These are phyloP conservation scores for Neuroscelio doddi DNA, from an alignment of 2,888 invertebrate genomes.

Conservation along the genomic window DNA sequence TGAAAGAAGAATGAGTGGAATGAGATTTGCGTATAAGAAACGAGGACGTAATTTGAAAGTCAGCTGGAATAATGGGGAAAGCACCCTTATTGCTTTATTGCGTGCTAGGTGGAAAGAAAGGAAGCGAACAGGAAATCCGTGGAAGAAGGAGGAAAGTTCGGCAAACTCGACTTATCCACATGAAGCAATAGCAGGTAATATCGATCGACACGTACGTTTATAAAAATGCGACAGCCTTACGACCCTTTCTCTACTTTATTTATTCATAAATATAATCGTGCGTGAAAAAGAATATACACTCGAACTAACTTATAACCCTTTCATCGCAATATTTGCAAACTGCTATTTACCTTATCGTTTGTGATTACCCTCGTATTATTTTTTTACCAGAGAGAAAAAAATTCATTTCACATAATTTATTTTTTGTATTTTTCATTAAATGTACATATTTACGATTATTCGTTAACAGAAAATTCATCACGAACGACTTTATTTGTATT, in stretches of 20 bases:
- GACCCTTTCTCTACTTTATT: constrained; percentile 54
- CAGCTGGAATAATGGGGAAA: constrained; percentile 51
- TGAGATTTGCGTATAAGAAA: constrained; percentile 8
- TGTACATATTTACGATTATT: too few species aligned
- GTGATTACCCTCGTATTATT: not conserved
- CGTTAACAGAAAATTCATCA: too few species aligned
- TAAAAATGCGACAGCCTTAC: constrained; percentile 56
- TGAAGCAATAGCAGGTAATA: constrained; percentile 56
- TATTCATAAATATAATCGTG: constrained; percentile 44
- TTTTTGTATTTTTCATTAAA: too few species aligned
- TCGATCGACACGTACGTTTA: constrained; percentile 62
- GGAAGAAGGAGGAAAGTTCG: constrained; percentile 38
- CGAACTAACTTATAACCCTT: constrained; percentile 1
- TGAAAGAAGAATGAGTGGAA: constrained; percentile 5
- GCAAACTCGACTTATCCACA: constrained; percentile 49
- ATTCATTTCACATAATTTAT: too few species aligned
- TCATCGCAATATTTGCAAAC: constrained; percentile 10
- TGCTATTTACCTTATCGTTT: constrained; percentile 2
- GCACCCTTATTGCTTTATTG: constrained; percentile 55
- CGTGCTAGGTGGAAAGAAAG: constrained; percentile 42
- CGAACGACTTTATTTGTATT: too few species aligned
- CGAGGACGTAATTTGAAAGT: constrained; percentile 49
- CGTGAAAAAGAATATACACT: constrained; percentile 7
- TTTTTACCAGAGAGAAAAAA: constrained; percentile 6
- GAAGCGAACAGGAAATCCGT: constrained; percentile 35